Percentiles rank a stretch among this genome's conserved stretches.
phyloP scores from a whole-genome alignment of 2,113 vertebrate genomes.

The Lonchura striata region DNA sequence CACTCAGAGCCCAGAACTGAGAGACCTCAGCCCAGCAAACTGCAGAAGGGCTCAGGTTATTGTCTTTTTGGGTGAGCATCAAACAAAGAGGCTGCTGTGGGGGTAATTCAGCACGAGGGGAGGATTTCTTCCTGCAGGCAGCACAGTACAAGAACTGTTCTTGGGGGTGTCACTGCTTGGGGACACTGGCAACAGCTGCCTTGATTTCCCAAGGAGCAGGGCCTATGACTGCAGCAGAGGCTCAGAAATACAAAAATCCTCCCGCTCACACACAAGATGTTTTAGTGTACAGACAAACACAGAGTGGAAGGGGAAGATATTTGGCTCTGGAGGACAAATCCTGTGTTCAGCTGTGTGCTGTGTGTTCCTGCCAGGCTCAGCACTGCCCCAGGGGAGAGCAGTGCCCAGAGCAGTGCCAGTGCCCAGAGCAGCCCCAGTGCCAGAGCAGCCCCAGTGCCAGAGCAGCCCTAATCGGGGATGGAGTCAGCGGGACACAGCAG shows the following conservation, averaged over 20 bases:
- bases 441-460: background rate
- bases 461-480: slow-evolving; percentile 66
- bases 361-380: background rate
- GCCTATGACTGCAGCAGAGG: background rate
- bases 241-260: background rate
- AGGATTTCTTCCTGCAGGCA: background rate
- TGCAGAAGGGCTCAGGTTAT: background rate
- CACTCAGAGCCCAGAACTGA: background rate
- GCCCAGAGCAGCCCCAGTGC: background rate
- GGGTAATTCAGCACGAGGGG: background rate
- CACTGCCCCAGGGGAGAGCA: background rate
- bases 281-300: background rate
- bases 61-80: background rate
- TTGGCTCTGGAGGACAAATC: background rate
- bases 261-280: background rate
- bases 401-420: no score
- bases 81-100: background rate
- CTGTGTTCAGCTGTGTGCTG: background rate
- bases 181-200: background rate
- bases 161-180: background rate
- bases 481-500: slow-evolving; percentile 75
- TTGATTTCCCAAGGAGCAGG: background rate
- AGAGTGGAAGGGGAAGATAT: background rate
- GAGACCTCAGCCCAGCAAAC: background rate
- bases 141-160: background rate